Conservation (phyloP, 2,797 vertebrate genomes). For the Smutsia gigantea region DNA sequence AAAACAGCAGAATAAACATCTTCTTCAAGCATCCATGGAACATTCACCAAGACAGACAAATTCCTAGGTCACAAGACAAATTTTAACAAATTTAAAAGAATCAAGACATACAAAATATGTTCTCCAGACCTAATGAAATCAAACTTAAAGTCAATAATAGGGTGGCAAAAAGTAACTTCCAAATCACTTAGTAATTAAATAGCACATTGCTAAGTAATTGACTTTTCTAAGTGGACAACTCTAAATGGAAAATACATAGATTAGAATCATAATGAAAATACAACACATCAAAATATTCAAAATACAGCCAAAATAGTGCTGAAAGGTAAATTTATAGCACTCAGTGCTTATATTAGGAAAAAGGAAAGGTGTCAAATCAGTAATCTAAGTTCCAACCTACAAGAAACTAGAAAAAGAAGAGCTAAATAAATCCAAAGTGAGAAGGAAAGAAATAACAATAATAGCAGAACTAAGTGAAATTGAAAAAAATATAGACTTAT, state of each 20-base stretch:
- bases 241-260: background rate
- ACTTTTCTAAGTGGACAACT: background rate
- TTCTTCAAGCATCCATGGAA: background rate
- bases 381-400: background rate
- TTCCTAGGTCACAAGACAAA: background rate
- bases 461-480: background rate
- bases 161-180: background rate
- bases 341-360: background rate
- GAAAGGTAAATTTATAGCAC: background rate
- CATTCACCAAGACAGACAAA: background rate
- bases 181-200: background rate
- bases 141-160: background rate
- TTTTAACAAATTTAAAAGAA: background rate
- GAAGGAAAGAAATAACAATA: background rate
- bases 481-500: background rate
- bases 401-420: background rate
- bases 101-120: background rate
- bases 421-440: background rate
- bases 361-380: background rate
- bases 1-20: background rate
- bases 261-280: background rate
- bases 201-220: background rate
- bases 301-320: background rate
- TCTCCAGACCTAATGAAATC: background rate
- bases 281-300: background rate